Conservation (phyloP, 2,888 invertebrate genomes). For the Gryllus longicercus region DNA sequence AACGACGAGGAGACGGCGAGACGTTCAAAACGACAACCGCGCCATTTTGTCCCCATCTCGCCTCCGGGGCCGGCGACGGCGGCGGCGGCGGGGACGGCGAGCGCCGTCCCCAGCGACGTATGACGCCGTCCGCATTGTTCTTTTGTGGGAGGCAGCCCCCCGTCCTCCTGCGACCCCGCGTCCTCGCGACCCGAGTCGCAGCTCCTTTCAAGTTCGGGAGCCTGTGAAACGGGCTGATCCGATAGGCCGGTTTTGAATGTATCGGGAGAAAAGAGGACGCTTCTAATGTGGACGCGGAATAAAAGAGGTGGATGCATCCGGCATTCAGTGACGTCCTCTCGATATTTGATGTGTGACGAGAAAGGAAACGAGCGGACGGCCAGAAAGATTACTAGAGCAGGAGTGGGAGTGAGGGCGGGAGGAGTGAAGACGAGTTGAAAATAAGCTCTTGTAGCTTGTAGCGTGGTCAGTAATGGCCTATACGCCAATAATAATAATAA, state of each 20-base stretch:
- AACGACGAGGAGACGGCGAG: not conserved
- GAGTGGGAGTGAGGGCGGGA: not conserved
- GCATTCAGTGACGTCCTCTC: not conserved
- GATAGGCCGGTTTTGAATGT: not conserved
- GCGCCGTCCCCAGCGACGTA: too few species aligned
- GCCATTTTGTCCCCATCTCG: too few species aligned
- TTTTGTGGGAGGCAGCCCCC: not conserved
- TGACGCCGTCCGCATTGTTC: not conserved
- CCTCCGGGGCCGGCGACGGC: too few species aligned
- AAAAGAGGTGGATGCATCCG: not conserved
- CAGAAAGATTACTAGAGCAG: not conserved
- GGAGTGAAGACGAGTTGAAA: not conserved
- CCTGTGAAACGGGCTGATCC: not conserved
- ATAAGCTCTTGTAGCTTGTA: too few species aligned
- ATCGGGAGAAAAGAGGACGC: not conserved
- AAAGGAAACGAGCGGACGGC: not conserved
- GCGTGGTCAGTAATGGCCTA: too few species aligned
- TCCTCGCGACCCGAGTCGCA: not conserved
- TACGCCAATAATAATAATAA: too few species aligned
- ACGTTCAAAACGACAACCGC: not conserved
- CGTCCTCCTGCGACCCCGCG: not conserved
- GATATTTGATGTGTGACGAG: not conserved
- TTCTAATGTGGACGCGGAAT: not conserved
- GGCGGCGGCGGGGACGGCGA: too few species aligned
- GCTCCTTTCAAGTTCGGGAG: not conserved